Percentiles rank a stretch among this genome's conserved stretches.
phyloP scores from a whole-genome alignment of 2,113 vertebrate species.

The Anoplopoma fimbria region DNA sequence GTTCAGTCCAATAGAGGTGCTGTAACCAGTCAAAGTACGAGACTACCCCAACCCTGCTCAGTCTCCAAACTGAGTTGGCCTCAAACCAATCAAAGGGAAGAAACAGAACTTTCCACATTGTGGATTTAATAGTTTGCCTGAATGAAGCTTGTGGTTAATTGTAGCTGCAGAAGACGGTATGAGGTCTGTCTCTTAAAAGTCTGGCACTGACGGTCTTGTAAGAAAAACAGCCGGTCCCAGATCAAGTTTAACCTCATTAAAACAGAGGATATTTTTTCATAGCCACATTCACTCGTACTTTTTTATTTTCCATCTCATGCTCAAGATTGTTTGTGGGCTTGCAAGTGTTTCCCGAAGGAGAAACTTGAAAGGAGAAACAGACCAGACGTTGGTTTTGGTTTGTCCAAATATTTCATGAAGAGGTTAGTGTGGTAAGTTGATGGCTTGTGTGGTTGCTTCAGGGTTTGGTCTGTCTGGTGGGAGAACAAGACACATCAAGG shows the following conservation, averaged over 20 bases:
- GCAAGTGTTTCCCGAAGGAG: slow-evolving; percentile 22
- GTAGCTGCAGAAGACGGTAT: not conserved
- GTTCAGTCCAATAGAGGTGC: not conserved
- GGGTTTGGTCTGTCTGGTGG: slow-evolving; percentile 11
- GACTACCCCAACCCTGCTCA: not conserved
- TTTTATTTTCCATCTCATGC: not conserved
- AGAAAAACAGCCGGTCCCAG: slow-evolving; percentile 36
- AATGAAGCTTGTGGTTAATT: slow-evolving; percentile 14
- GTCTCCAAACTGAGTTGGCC: not conserved
- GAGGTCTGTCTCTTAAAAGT: not conserved
- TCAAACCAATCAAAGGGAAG: slow-evolving; percentile 1
- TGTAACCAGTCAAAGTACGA: not conserved
- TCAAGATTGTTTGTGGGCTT: slow-evolving; percentile 23
- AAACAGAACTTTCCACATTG: slow-evolving; percentile 12
- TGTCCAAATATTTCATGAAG: slow-evolving; percentile 23
- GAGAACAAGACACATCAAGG: slow-evolving; percentile 10
- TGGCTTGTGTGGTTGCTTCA: slow-evolving; percentile 12
- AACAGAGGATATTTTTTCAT: slow-evolving; percentile 15
- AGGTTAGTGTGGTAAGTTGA: slow-evolving; percentile 35
- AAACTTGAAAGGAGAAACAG: too few relatives aligned
- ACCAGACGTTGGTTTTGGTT: slow-evolving; percentile 50
- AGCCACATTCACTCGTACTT: not conserved
- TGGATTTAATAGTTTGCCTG: slow-evolving; percentile 3
- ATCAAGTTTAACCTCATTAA: slow-evolving; percentile 30
- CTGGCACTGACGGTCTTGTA: slow-evolving; percentile 6